Base-by-base conservation (phyloP, 2,113 vertebrate genomes). In the Vulpes vulpes region DNA sequence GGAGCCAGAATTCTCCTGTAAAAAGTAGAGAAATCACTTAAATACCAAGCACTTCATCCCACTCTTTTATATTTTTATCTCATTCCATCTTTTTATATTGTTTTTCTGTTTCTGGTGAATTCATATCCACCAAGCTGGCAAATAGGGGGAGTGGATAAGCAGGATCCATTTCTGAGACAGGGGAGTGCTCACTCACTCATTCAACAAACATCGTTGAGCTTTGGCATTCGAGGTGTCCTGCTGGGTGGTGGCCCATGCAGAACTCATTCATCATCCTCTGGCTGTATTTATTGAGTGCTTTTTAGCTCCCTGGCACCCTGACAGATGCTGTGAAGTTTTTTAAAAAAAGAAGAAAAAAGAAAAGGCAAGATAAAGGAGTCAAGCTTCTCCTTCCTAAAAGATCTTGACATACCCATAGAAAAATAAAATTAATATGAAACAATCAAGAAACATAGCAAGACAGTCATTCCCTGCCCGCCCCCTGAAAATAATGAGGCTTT, bases 31-130 rank as follows among this genome's bases (percentile, higher is more conserved):
- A 78, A 85, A 6, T n/a, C 27, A 25, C 67, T 71, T 78, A 67
- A 84, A 55, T 82, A 69, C 91, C 11, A 86, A 83, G 62, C 9
- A 4, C 53, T 30, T 67, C n/a, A n/a, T 74, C 82, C 76, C 65
- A 89, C 78, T 71, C 35, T 49, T 22, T 43, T 88, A 8, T 27
- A 62, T 85, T 96, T 97, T 85, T 74, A 67, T 97, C 88, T 94
- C 62, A 23, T 64, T 64, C 20, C 65, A 16, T 64, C 30, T 11
- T 92, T 95, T 94, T 85, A 57, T 73, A 35, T 55, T 93, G 88
- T 87, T 71, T 69, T 95, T 74, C 87, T 91, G 49, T 93, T 84
- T 94, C 85, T 89, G 91, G 86, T 16, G 35, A 32, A 60, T 89
- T 67, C 78, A n/a, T 64, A 11, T 15, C 49, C 27, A 38, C 15